phyloP scores from a whole-genome alignment of 2,888 invertebrate species.

The Glaucopsyche alexis region DNA sequence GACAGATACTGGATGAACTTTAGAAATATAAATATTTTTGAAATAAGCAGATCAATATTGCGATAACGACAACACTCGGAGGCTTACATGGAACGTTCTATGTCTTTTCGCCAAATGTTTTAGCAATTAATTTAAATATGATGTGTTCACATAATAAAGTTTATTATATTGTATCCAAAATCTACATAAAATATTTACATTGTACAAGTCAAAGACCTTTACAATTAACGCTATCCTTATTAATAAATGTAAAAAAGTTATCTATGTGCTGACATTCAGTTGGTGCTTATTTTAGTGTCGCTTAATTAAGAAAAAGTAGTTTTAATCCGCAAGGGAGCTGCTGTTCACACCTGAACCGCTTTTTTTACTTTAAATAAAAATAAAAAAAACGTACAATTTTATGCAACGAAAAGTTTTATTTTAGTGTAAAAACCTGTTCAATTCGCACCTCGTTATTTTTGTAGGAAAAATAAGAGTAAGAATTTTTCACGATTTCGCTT shows the following conservation, averaged over 20 bases:
- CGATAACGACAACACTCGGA: too few species aligned
- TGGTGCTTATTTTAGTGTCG: background rate
- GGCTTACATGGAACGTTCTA: too few species aligned
- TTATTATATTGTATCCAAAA: too few species aligned
- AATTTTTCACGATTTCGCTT: background rate
- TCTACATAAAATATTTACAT: background rate
- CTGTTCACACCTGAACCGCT: conserved; percentile 12
- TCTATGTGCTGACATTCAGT: background rate
- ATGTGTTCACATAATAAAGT: too few species aligned
- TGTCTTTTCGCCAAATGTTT: too few species aligned
- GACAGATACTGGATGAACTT: too few species aligned
- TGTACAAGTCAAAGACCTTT: background rate
- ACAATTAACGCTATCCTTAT: background rate
- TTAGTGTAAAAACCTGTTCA: background rate
- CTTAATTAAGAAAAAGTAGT: background rate
- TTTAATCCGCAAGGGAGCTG: background rate
- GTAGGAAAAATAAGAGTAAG: background rate
- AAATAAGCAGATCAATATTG: too few species aligned
- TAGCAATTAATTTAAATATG: too few species aligned
- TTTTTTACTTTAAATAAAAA: conserved; percentile 4
- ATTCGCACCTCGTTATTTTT: background rate
- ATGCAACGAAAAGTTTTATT: conserved; percentile 16
- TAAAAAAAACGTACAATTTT: background rate
- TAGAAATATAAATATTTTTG: too few species aligned
- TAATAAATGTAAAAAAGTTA: background rate